Evolutionary conservation across 2,888 invertebrate species (phyloP), one percentile per base, ranked within the genome.

Genomic region (Tetropium fuscum): DNA sequence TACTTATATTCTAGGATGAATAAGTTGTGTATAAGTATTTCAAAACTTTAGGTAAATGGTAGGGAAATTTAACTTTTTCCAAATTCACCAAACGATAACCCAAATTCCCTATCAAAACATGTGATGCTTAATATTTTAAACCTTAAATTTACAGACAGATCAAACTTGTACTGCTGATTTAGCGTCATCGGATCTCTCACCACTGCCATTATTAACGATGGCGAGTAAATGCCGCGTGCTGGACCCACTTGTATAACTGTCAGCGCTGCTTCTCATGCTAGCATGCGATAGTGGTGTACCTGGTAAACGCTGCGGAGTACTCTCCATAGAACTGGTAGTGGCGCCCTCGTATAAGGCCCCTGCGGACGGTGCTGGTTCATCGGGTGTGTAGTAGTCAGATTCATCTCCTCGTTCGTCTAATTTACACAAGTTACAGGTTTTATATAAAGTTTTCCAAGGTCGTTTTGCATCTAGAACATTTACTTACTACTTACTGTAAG

Each of bases 201-300:
- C 49, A n/a, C 68, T 66, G 53, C 74, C 73, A 27, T 68, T 69
- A 53, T 78, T 80, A 66, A 83, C 83, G 11, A 85, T 82, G 55
- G 87, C 85, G 65, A 92, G 84, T 66, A 92, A 81, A 77, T 91
- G 90, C 18, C 90, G 87, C 2, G 92, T 91, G 38, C 92, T 92
- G n/a, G 91, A 90, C 54, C 89, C 89, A 4, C 92, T 92, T 71
- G 91, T 91, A 82, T 91, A 93, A 73, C 92, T 92, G 77, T 93
- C 93, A 55, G 90, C 91, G 58, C 92, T 92, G 63, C 92, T 92
- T 43, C 92, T 87, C 63, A 87, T 86, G 77, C 88, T 88, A 13
- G 86, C 84, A 73, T 87, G 86, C 62, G 88, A 88, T 59, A 90
- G 83, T 5, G 92, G 92, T 3, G 91, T 91, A 54, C 91, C 91